phyloP scores from a whole-genome alignment of 2,888 invertebrate species.

The Pandemis cinnamomeana region DNA sequence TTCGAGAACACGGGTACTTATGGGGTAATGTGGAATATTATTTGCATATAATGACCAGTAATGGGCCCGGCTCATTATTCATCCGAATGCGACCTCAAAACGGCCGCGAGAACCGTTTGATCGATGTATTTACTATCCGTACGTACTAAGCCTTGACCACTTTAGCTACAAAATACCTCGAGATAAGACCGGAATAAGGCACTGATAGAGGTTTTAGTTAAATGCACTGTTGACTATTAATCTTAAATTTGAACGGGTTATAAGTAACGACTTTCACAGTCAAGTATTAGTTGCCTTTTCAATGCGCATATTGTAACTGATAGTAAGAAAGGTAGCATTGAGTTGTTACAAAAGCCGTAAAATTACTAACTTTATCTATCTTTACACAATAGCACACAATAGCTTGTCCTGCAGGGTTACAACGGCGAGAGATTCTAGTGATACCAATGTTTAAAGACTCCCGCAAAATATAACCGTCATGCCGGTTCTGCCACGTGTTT shows the following conservation, averaged over 20 bases:
- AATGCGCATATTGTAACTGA: too few relatives aligned
- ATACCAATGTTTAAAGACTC: background rate
- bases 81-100: conserved; percentile 76
- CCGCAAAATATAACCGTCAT: background rate
- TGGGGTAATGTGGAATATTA: conserved; percentile 70
- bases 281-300: background rate
- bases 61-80: conserved; percentile 75
- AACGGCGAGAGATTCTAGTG: background rate
- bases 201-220: background rate
- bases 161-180: background rate
- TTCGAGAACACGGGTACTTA: conserved; percentile 47
- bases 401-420: background rate
- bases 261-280: background rate
- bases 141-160: conserved; percentile 2
- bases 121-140: conserved; percentile 51
- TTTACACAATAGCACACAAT: background rate
- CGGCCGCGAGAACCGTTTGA: conserved; percentile 72
- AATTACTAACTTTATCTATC: too few relatives aligned
- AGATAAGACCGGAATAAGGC: background rate
- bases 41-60: conserved; percentile 84
- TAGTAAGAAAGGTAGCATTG: too few relatives aligned
- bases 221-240: background rate
- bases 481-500: background rate
- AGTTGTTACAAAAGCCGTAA: too few relatives aligned
- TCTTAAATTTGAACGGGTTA: too few relatives aligned